phyloP scores from a whole-genome alignment of 1,140 invertebrate genomes.

The Lepidurus arcticus region DNA sequence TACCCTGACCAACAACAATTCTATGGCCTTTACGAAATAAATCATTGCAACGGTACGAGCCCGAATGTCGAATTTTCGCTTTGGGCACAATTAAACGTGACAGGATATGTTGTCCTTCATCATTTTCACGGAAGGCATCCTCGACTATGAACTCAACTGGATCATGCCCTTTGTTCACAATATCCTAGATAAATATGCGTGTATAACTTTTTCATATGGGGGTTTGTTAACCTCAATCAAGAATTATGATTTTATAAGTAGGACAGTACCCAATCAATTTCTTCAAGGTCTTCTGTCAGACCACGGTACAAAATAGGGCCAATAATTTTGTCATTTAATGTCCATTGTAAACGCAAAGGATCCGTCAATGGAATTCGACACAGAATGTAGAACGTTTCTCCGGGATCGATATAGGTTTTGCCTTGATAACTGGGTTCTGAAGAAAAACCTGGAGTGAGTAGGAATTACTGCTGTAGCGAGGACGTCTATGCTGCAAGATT shows the following conservation, averaged over 20 bases:
- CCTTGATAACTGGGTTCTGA: slow-evolving; percentile 32
- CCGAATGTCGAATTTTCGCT: slow-evolving; percentile 23
- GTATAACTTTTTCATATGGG: not conserved
- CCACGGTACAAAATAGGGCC: slow-evolving; percentile 11
- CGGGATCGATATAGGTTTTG: slow-evolving; percentile 27
- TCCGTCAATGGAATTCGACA: slow-evolving; percentile 33
- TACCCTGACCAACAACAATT: slow-evolving; percentile 25
- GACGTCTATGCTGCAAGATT: not conserved
- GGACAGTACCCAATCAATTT: not conserved
- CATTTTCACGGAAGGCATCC: slow-evolving; percentile 8
- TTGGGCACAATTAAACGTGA: slow-evolving; percentile 31
- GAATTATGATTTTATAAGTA: not conserved
- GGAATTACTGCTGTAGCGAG: not conserved
- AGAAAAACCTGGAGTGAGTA: slow-evolving; percentile 7
- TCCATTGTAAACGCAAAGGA: slow-evolving; percentile 30
- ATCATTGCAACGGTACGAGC: slow-evolving; percentile 33
- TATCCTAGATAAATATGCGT: not conserved
- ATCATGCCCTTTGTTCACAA: not conserved
- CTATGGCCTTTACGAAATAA: slow-evolving; percentile 29
- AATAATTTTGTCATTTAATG: slow-evolving; percentile 30
- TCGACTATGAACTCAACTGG: not conserved
- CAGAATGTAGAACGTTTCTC: slow-evolving; percentile 27
- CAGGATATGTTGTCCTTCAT: not conserved
- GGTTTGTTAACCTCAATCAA: not conserved
- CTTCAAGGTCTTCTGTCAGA: not conserved